Percentiles rank a stretch among this genome's conserved stretches.
phyloP scores from a whole-genome alignment of 1,140 invertebrate species.

The Episyrphus balteatus region DNA sequence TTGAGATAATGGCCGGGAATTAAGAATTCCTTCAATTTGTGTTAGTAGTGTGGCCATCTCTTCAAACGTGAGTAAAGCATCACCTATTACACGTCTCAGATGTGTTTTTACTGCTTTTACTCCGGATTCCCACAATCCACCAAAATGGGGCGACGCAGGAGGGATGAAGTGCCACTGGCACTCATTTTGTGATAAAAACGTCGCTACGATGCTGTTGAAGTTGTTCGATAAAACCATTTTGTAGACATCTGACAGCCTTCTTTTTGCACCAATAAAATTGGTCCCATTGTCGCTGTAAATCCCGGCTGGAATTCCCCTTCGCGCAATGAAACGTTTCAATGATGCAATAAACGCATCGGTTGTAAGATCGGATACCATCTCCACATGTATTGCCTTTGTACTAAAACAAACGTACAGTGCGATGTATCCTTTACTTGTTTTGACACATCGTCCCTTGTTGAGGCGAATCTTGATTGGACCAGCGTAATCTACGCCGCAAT shows the following conservation, averaged over 20 bases:
- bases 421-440: conserved; percentile 16
- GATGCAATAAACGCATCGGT: conserved; percentile 20
- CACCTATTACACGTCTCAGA: conserved; percentile 6
- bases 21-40: too few species aligned
- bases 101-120: conserved; percentile 15
- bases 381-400: conserved; percentile 26
- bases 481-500: conserved; percentile 19
- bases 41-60: too few species aligned
- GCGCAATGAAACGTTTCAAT: conserved; percentile 21
- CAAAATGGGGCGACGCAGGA: too few species aligned
- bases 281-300: conserved; percentile 33
- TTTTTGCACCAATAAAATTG: too few species aligned
- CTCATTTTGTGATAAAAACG: neutral
- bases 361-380: conserved; percentile 18
- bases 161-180: neutral
- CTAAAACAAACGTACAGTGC: conserved; percentile 23
- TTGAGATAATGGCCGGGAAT: too few species aligned
- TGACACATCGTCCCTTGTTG: conserved; percentile 9
- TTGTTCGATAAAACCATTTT: neutral
- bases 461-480: conserved; percentile 7
- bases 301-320: conserved; percentile 13
- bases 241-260: neutral
- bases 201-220: neutral
- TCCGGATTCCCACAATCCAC: conserved; percentile 12
- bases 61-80: conserved; percentile 14